These are phyloP conservation scores for Coenonympha glycerion DNA, from an alignment of 2,888 invertebrate species.

Conservation along the genomic window DNA sequence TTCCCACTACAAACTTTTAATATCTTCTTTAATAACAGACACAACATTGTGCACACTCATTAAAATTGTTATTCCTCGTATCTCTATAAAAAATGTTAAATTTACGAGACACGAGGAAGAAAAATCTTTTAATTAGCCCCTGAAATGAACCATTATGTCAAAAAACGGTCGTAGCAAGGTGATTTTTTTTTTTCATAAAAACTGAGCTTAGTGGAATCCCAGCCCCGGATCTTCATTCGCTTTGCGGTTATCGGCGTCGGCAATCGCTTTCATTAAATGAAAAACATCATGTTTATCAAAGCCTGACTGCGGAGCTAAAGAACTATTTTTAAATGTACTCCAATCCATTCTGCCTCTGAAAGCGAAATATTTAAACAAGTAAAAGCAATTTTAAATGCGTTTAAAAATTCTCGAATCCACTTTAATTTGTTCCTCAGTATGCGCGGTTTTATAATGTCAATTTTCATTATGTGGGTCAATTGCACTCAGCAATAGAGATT, in stretches of 20 bases:
- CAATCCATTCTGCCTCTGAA: slow-evolving; percentile 10
- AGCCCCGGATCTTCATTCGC: slow-evolving; percentile 8
- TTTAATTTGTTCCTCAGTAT: not conserved
- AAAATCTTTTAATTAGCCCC: not conserved
- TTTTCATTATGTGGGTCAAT: not conserved
- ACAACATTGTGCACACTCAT: no score
- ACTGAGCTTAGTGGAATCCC: not conserved
- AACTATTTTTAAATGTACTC: slow-evolving; percentile 12
- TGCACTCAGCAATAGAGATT: not conserved
- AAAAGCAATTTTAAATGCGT: slow-evolving; percentile 12
- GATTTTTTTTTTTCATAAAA: not conserved
- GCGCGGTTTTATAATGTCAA: slow-evolving; percentile 1
- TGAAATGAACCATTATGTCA: not conserved
- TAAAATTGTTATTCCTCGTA: no score
- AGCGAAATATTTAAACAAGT: slow-evolving; percentile 9
- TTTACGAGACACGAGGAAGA: not conserved
- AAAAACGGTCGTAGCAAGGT: not conserved
- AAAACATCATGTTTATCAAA: slow-evolving; percentile 16
- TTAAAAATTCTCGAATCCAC: not conserved
- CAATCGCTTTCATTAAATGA: slow-evolving; percentile 14
- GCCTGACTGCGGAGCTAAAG: slow-evolving; percentile 11
- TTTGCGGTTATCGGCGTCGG: slow-evolving; percentile 11
- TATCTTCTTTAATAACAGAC: no score
- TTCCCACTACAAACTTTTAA: no score
- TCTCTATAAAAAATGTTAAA: no score